Evolutionary conservation across 2,888 invertebrate species (phyloP), one percentile per base, ranked within the genome.

Genomic region (Dicycla oo): DNA sequence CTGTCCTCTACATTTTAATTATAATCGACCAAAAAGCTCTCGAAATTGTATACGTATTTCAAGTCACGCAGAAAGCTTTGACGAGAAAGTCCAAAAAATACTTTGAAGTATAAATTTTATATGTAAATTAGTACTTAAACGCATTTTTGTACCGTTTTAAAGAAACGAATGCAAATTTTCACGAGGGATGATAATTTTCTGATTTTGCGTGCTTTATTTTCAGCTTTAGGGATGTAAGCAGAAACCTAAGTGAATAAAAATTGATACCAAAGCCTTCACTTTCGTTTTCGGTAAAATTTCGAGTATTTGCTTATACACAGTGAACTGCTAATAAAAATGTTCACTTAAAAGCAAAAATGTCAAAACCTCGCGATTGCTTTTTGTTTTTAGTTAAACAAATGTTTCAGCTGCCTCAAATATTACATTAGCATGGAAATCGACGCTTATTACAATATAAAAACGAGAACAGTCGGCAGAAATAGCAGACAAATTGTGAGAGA

Each of bases 71-170:
- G 26, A 47, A 53, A 69, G 54, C 62, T 66, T 66, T 56, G 11
- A 45, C 7, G 34, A 66, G 8, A 53, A 38, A 40, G n/a, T 34
- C 10, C 51, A 45, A 72, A 75, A 77, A 81, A 34, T 20, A 43
- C 34, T 79, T 77, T 53, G 58, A 62, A 58, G 57, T 72, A 23
- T 30, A 69, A n/a, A 43, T 66, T 80, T 58, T 53, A 40, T 61
- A 66, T 60, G 47, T 63, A 56, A 78, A 82, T 80, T 58, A 69
- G 40, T 43, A 69, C 40, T 69, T 65, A 68, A 68, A 68, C 43
- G 63, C 64, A 61, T 68, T 81, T 72, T 80, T 68, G 30, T 62
- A 43, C 49, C 34, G 34, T 63, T 30, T 38, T 40, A 54, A 47
- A 43, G n/a, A 56, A 15, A 40, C 56, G 57, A 68, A 67, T 61